Evolutionary conservation across 2,888 invertebrate genomes (phyloP).

Genomic region (Aporophyla lueneburgensis): DNA sequence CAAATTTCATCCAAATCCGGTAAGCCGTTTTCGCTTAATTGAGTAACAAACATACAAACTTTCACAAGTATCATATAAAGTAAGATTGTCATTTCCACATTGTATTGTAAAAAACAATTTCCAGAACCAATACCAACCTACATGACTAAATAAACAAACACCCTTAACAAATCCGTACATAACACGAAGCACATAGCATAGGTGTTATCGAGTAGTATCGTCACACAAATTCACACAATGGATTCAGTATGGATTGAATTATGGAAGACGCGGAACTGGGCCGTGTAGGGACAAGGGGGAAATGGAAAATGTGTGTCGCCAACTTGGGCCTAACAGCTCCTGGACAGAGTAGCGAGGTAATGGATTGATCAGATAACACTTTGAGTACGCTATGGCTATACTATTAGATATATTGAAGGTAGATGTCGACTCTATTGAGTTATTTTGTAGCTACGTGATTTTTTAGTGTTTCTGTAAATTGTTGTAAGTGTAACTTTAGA

Average conservation of each 20-base stretch:
- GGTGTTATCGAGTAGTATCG: conserved; percentile 67
- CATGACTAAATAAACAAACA: conserved; percentile 13
- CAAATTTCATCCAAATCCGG: no score
- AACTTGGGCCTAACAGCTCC: conserved; percentile 86
- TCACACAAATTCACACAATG: conserved; percentile 77
- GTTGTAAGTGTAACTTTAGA: neutral
- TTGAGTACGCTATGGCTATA: conserved; percentile 70
- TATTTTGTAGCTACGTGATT: neutral
- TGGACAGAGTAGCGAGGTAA: conserved; percentile 86
- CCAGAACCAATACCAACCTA: neutral
- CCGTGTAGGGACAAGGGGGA: conserved; percentile 83
- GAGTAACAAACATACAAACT: no score
- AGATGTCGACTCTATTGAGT: neutral
- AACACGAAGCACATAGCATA: conserved; percentile 26
- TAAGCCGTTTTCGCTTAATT: no score
- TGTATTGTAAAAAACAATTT: neutral
- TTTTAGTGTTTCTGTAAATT: neutral
- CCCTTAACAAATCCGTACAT: conserved; percentile 25
- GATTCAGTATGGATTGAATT: conserved; percentile 88
- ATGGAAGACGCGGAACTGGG: conserved; percentile 86
- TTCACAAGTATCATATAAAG: no score
- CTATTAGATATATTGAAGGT: neutral
- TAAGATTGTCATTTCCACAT: no score
- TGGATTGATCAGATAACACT: conserved; percentile 89
- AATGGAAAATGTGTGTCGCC: conserved; percentile 90